Base-by-base conservation (phyloP, 2,888 invertebrate species). In the Agrypnus murinus region DNA sequence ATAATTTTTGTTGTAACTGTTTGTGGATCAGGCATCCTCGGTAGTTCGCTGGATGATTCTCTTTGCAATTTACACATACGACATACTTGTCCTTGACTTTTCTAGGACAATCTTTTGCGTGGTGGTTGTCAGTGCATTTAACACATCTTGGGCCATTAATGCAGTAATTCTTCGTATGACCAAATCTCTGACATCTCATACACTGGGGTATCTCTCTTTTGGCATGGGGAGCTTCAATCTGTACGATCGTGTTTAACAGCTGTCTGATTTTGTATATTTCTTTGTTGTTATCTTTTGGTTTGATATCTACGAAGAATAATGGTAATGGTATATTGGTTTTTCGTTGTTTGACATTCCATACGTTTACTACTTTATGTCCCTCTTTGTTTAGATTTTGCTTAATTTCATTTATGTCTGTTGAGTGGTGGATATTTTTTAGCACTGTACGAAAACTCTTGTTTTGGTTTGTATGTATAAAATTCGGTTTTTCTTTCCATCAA, bases 51-150 rank as follows among this genome's bases (percentile, higher is more conserved):
- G 57, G 36, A n/a, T 14, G 53, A 31, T 19, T 53, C 3, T 32
- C 53, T n/a, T n/a, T n/a, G n/a, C n/a, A n/a, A n/a, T n/a, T n/a
- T n/a, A n/a, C n/a, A n/a, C n/a, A n/a, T n/a, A n/a, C n/a, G n/a
- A n/a, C n/a, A n/a, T n/a, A n/a, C n/a, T n/a, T n/a, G n/a, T n/a
- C n/a, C n/a, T n/a, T 53, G 2, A 53, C 3, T 53, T 53, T 53
- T 53, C 32, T 53, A 53, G 32, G 53, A 57, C 36, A 57, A 17
- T 34, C 57, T 14, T n/a, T 57, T 15, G 38, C 36, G 38, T 14
- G 12, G 15, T 57, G 57, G n/a, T n/a, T n/a, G n/a, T n/a, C n/a
- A n/a, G 36, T 36, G 36, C 36, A 36, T 36, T 36, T 36, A 10
- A 36, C 36, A 36, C 36, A n/a, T n/a, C 36, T 36, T 36, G 36